Percentiles rank a stretch among this genome's conserved stretches.
phyloP scores from a whole-genome alignment of 2,888 invertebrate species.

The Hipparchia semele region DNA sequence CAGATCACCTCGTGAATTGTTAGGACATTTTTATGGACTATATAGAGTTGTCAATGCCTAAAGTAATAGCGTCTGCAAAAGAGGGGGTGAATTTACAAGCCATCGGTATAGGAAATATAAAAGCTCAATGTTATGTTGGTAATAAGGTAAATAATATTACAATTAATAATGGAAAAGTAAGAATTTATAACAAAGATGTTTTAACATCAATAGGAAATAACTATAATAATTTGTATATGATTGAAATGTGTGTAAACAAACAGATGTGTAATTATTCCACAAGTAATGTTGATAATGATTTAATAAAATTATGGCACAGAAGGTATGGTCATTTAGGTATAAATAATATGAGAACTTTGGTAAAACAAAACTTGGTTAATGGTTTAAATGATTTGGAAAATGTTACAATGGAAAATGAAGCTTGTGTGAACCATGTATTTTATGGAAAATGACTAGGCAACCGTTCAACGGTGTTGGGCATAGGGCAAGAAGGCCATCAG shows the following conservation, averaged over 20 bases:
- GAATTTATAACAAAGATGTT: too few species aligned
- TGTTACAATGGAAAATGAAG: conserved; percentile 4
- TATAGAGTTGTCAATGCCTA: too few species aligned
- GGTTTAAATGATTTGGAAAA: conserved; percentile 13
- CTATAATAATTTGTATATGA: conserved; percentile 10
- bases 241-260: conserved; percentile 30
- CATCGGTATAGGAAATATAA: too few species aligned
- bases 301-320: neutral
- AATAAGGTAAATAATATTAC: too few species aligned
- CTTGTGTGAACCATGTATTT: conserved; percentile 8
- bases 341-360: conserved; percentile 39
- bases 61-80: too few species aligned
- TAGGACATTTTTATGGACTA: too few species aligned
- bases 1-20: too few species aligned
- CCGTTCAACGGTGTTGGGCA: conserved; percentile 4
- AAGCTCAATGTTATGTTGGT: too few species aligned
- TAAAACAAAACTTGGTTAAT: conserved; percentile 8
- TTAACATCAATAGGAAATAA: too few species aligned
- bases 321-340: conserved; percentile 32
- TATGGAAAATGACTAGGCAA: conserved; percentile 9
- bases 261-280: conserved; percentile 8
- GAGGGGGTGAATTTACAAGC: too few species aligned
- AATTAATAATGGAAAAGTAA: too few species aligned
- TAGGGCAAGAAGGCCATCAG: neutral
- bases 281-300: neutral